phyloP scores from a whole-genome alignment of 2,797 vertebrate species.

The Pangasius larnaudii region DNA sequence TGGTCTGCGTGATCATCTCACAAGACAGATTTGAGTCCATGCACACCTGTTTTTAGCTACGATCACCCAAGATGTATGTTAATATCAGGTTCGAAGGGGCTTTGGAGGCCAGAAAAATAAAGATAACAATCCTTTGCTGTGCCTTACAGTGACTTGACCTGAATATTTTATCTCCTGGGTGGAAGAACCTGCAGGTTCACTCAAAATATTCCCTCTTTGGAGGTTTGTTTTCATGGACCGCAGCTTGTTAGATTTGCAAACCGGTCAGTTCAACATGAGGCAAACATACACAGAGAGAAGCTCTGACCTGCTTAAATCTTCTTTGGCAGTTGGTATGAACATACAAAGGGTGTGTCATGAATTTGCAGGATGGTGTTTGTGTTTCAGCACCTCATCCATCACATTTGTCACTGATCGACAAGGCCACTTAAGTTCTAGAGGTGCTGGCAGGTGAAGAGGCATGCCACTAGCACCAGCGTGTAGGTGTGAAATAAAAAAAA shows the following conservation, averaged over 20 bases:
- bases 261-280: neutral
- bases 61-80: too few relatives aligned
- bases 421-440: slow-evolving; percentile 37
- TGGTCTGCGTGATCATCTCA: neutral
- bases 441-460: slow-evolving; percentile 30
- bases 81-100: neutral
- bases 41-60: too few relatives aligned
- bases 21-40: neutral
- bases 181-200: neutral
- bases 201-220: neutral
- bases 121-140: neutral
- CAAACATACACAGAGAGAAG: neutral
- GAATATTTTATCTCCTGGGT: neutral
- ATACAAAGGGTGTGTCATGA: slow-evolving; percentile 17
- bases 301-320: slow-evolving; percentile 37
- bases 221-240: neutral
- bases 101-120: neutral
- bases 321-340: slow-evolving; percentile 10
- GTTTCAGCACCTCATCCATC: slow-evolving; percentile 43
- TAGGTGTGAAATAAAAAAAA: slow-evolving; percentile 45
- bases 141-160: neutral
- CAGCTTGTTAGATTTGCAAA: neutral
- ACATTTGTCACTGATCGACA: slow-evolving; percentile 32
- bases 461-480: slow-evolving; percentile 5
- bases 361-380: slow-evolving; percentile 34